A percentile compares a stretch with the other conserved stretches of the same genome.
phyloP scores from a whole-genome alignment of 2,888 invertebrate species.

The Chrysodeixis includens region DNA sequence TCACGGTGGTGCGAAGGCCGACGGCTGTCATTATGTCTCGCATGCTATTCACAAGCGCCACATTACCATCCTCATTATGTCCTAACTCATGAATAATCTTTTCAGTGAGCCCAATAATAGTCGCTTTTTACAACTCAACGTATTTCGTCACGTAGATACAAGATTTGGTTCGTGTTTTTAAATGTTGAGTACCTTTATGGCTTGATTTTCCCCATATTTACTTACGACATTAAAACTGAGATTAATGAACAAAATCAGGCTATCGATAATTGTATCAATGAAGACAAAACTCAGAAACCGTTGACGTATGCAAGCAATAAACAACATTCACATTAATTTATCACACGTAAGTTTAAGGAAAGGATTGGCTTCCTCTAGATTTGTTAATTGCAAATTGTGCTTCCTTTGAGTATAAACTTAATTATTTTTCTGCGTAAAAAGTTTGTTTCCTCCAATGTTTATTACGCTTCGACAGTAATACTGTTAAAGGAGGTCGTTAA shows the following conservation, averaged over 20 bases:
- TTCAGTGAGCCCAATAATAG: slow-evolving; percentile 65
- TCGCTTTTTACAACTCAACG: slow-evolving; percentile 58
- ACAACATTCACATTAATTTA: slow-evolving; percentile 1
- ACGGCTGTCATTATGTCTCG: slow-evolving; percentile 77
- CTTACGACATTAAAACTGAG: too few species aligned
- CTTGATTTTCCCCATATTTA: slow-evolving; percentile 13
- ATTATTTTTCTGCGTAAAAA: neutral
- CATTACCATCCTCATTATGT: slow-evolving; percentile 84
- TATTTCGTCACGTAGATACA: slow-evolving; percentile 57
- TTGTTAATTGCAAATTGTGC: slow-evolving; percentile 3
- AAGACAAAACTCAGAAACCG: neutral
- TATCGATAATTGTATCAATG: too few species aligned
- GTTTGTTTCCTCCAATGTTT: slow-evolving; percentile 13
- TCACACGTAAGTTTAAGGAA: slow-evolving; percentile 3
- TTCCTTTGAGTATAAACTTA: slow-evolving; percentile 5
- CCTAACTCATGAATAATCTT: slow-evolving; percentile 82
- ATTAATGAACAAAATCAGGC: neutral
- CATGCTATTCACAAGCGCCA: slow-evolving; percentile 69
- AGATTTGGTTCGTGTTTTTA: slow-evolving; percentile 42
- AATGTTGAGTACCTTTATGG: slow-evolving; percentile 16
- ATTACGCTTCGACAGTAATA: slow-evolving; percentile 6
- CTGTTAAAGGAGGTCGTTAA: neutral
- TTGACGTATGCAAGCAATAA: neutral
- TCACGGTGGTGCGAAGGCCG: slow-evolving; percentile 82
- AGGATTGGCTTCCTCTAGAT: slow-evolving; percentile 1